These are phyloP conservation scores for Leucopsar rothschildi DNA, from an alignment of 2,113 vertebrate genomes.

Conservation along the genomic window DNA sequence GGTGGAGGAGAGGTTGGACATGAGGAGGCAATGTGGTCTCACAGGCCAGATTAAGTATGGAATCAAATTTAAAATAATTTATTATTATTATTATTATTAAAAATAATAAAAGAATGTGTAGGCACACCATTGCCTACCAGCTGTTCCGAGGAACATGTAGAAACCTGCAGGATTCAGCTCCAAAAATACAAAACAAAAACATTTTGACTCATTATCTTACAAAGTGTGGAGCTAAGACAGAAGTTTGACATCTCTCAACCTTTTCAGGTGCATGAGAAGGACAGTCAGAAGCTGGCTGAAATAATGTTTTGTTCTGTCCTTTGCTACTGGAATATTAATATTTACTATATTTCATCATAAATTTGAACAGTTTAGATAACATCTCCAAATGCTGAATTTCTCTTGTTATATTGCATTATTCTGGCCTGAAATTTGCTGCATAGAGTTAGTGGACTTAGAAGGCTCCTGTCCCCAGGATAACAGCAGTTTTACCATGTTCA, in stretches of 20 bases:
- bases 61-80: neutral
- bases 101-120: neutral
- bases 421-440: neutral
- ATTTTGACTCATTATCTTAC: neutral
- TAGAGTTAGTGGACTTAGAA: neutral
- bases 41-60: neutral
- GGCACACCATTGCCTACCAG: neutral
- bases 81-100: neutral
- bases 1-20: neutral
- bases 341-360: neutral
- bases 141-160: neutral
- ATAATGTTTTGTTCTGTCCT: neutral
- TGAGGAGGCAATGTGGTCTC: neutral
- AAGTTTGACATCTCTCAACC: neutral
- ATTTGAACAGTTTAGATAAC: neutral
- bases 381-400: neutral
- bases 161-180: neutral
- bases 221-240: neutral
- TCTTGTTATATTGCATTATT: neutral
- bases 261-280: neutral
- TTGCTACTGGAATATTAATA: neutral
- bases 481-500: neutral
- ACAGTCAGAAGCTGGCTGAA: neutral
- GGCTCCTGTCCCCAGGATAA: neutral
- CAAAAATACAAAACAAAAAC: neutral